These are phyloP conservation scores for Cryptophagus acutangulus DNA, from an alignment of 2,888 invertebrate genomes.

Conservation along the genomic window DNA sequence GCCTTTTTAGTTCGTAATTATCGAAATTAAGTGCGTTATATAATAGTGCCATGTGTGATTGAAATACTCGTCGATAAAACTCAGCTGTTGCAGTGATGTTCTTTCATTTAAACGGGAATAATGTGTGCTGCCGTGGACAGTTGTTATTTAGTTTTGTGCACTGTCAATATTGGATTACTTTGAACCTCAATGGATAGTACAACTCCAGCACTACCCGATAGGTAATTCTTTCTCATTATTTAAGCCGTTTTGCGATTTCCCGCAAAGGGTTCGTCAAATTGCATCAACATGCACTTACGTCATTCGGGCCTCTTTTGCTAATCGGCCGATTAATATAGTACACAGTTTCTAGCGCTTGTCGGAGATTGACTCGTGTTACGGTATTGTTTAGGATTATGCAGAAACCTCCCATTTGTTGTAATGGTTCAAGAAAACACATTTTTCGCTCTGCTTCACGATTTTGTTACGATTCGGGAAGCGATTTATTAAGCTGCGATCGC, in stretches of 20 bases:
- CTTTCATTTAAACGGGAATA: conserved; percentile 34
- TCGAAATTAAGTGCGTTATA: background rate
- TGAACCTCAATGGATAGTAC: conserved; percentile 41
- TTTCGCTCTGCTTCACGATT: conserved; percentile 11
- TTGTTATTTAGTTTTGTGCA: conserved; percentile 35
- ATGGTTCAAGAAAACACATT: conserved; percentile 7
- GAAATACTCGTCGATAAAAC: conserved; percentile 8
- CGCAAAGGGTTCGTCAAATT: too few species aligned
- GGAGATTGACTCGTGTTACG: conserved; percentile 24
- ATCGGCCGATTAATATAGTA: conserved; percentile 32
- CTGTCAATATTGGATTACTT: conserved; percentile 35
- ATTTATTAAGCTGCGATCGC: too few species aligned
- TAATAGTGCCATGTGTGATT: conserved; percentile 5
- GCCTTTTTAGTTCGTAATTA: conserved; percentile 27
- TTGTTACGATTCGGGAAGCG: too few species aligned
- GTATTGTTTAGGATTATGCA: conserved; percentile 30
- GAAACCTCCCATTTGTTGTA: conserved; percentile 16
- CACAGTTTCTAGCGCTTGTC: conserved; percentile 17
- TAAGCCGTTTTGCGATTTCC: too few species aligned
- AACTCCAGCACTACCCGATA: conserved; percentile 32
- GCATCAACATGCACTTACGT: conserved; percentile 10
- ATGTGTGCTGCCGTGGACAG: conserved; percentile 40
- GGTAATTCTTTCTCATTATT: conserved; percentile 29
- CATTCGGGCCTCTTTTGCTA: conserved; percentile 21
- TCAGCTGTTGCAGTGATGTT: conserved; percentile 35